Base-by-base conservation (phyloP, 2,888 invertebrate species). In the Lysandra bellargus region DNA sequence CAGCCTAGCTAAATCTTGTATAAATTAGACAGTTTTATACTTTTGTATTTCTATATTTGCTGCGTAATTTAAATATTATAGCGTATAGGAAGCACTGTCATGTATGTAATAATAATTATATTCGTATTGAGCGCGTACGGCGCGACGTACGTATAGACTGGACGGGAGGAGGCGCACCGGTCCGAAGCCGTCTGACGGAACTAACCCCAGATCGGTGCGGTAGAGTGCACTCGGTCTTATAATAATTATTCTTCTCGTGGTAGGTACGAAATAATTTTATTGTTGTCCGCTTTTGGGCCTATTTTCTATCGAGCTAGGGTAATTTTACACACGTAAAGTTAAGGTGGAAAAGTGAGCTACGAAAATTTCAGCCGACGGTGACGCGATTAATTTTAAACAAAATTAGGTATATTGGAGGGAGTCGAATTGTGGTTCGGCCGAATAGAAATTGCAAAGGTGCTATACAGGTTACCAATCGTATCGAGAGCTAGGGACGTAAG, bases 401-500 rank as follows among this genome's bases (percentile, higher is more conserved):
- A 49, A 49, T 49, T 5, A n/a, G n/a, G n/a, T n/a, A 37, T 33
- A 30, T 73, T 40, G 9, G 73, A 37, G 40, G 40, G 33, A 73
- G 73, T 17, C 33, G 40, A 73, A 49, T 44, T 44, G 74, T 74
- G 12, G 30, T 73, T 78, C 49, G 49, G 44, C 72, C 17, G 17
- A 23, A 73, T 79, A 44, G 73, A 73, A 79, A 60, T 53, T 57
- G 74, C 60, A 74, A 57, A 88, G 92, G 91, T 92, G 92, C 92
- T 93, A 89, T 84, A 85, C 87, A 87, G 86, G 92, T 93, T 92
- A 92, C 92, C 92, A 92, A 89, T 87, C 84, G 86, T 74, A 75
- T 49, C n/a, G 53, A 53, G 49, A 76, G 49, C 44, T 76, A 76
- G 57, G 33, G 30, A 33, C 30, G 57, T 75, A 49, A 75, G 75